These are phyloP conservation scores for Vidua macroura DNA, from an alignment of 2,113 vertebrate genomes.

Conservation along the genomic window DNA sequence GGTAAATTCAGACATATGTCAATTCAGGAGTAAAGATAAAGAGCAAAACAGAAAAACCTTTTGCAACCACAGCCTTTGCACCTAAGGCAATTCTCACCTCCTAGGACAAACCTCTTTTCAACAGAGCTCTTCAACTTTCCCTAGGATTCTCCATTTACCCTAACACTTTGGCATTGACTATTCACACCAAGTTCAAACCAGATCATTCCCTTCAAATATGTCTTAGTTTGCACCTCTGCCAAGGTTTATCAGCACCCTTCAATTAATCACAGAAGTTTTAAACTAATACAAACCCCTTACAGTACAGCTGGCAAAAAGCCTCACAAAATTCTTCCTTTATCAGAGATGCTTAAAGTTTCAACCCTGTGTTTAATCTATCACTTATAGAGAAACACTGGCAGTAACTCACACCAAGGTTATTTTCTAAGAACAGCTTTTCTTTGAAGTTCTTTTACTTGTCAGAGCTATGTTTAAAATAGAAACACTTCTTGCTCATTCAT, in stretches of 20 bases:
- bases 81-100: neutral
- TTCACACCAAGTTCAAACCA: neutral
- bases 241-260: neutral
- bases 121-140: neutral
- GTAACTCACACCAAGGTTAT: conserved; percentile 31
- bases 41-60: neutral
- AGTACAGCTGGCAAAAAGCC: neutral
- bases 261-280: neutral
- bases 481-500: conserved; percentile 55
- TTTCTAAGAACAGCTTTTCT: conserved; percentile 2
- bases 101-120: neutral
- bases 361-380: neutral
- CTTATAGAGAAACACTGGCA: neutral
- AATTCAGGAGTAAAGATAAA: neutral
- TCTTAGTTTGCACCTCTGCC: neutral
- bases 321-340: neutral
- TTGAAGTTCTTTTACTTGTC: conserved; percentile 41
- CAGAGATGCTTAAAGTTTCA: neutral
- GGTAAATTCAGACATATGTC: neutral
- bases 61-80: neutral
- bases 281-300: neutral
- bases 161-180: neutral
- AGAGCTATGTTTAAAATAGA: conserved; percentile 47
- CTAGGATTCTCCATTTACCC: neutral
- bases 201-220: neutral